Evolutionary conservation across 1,140 invertebrate species (phyloP).

Genomic region (Drosophila kanapiae): DNA sequence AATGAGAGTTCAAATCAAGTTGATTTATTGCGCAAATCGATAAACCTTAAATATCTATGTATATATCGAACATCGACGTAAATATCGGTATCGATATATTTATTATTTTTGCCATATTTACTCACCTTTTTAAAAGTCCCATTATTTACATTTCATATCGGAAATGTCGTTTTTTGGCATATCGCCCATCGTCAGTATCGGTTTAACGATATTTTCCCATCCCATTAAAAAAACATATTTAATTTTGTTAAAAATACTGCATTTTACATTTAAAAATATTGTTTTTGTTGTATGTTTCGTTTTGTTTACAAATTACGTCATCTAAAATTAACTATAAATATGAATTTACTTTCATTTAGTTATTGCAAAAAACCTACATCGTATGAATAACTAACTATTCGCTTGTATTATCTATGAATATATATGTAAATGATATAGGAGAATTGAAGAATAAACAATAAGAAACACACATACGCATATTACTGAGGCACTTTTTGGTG

Average conservation of each 20-base stretch:
- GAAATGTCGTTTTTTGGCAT: too few species aligned
- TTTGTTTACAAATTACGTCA: slow-evolving; percentile 55
- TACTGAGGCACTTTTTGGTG: slow-evolving; percentile 83
- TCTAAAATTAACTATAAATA: slow-evolving; percentile 71
- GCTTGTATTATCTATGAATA: slow-evolving; percentile 53
- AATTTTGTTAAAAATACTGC: slow-evolving; percentile 66
- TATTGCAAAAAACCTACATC: slow-evolving; percentile 33
- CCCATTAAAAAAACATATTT: too few species aligned
- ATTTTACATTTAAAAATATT: slow-evolving; percentile 63
- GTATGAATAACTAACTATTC: slow-evolving; percentile 46
- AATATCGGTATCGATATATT: too few species aligned
- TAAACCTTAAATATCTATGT: too few species aligned
- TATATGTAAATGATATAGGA: slow-evolving; percentile 49
- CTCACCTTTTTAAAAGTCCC: too few species aligned
- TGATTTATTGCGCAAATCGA: too few species aligned
- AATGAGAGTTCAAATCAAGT: too few species aligned
- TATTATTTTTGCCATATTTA: too few species aligned
- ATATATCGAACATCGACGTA: too few species aligned
- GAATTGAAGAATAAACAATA: slow-evolving; percentile 55
- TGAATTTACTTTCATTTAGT: slow-evolving; percentile 49
- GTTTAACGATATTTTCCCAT: too few species aligned
- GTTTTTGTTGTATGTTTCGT: slow-evolving; percentile 29
- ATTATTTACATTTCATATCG: too few species aligned
- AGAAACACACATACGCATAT: slow-evolving; percentile 59
- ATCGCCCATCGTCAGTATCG: too few species aligned